phyloP scores from a whole-genome alignment of 2,797 vertebrate genomes.

The Microcaecilia unicolor region DNA sequence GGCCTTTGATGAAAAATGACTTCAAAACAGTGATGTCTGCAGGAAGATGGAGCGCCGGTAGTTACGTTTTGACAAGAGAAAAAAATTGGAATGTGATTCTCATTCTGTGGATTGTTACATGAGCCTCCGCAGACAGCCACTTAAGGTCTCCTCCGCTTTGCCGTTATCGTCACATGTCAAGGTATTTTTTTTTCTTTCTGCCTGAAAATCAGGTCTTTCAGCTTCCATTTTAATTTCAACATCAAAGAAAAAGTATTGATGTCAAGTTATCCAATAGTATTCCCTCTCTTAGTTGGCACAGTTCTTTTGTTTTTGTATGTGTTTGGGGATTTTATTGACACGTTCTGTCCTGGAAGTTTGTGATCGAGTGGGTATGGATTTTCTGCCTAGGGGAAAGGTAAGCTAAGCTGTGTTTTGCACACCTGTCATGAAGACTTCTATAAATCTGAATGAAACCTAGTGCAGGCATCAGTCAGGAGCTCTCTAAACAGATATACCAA shows the following conservation, averaged over 20 bases:
- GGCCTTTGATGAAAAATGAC: conserved; percentile 36
- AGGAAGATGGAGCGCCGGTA: conserved; percentile 34
- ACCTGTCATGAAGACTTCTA: background rate
- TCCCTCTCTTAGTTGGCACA: background rate
- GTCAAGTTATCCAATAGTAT: background rate
- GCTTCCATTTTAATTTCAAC: background rate
- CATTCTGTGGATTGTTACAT: conserved; percentile 19
- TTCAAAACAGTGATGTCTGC: conserved; percentile 32
- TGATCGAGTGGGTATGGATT: too few species aligned
- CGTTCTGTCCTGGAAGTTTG: too few species aligned
- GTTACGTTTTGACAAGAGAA: conserved; percentile 35
- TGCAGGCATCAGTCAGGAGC: background rate
- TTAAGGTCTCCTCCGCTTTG: background rate
- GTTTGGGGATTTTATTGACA: too few species aligned
- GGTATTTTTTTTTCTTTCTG: background rate
- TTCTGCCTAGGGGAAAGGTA: background rate
- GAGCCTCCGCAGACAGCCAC: conserved; percentile 19
- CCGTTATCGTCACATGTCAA: background rate
- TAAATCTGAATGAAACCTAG: background rate
- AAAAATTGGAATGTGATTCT: conserved; percentile 25
- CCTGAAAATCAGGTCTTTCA: background rate
- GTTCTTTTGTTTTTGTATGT: too few species aligned
- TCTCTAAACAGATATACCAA: background rate
- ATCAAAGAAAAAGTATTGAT: background rate
- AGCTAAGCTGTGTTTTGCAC: background rate